A percentile compares a stretch with the other conserved stretches of the same genome.
Evolutionary conservation across 2,113 vertebrate species (phyloP).

Genomic region (Aix galericulata): DNA sequence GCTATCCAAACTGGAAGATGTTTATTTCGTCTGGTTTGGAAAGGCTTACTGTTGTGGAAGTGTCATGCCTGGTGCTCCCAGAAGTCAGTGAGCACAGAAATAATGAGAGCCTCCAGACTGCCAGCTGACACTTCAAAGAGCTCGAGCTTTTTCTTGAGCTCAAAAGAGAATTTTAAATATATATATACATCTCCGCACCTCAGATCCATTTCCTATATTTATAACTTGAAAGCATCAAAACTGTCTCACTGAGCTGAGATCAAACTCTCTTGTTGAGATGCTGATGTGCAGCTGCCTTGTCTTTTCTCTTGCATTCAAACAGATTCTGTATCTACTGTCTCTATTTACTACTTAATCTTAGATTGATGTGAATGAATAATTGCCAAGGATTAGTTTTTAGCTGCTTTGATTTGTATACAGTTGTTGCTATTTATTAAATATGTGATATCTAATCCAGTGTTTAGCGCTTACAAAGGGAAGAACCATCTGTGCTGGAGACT

Average conservation of each 20-base stretch:
- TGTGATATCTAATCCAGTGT: conserved; percentile 38
- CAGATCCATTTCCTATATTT: background rate
- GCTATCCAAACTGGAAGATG: background rate
- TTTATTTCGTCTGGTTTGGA: background rate
- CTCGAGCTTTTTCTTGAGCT: background rate
- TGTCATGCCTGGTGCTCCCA: background rate
- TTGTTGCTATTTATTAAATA: conserved; percentile 52
- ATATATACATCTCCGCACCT: background rate
- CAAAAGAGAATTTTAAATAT: background rate
- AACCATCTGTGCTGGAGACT: conserved; percentile 40
- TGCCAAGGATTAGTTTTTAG: conserved; percentile 34
- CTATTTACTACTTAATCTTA: background rate
- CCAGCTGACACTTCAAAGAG: background rate
- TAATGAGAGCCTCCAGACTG: background rate
- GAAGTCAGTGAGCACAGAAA: background rate
- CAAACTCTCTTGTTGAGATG: background rate
- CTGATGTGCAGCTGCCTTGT: background rate
- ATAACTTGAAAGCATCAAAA: background rate
- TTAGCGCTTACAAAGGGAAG: conserved; percentile 21
- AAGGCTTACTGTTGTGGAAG: background rate
- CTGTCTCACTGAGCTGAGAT: background rate
- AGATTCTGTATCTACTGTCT: background rate
- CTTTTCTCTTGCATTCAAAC: background rate
- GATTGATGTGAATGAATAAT: background rate
- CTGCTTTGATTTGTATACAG: conserved; percentile 41